A percentile compares a stretch with the other conserved stretches of the same genome.
phyloP scores from a whole-genome alignment of 1,140 invertebrate genomes.

The Rhysida immarginata region DNA sequence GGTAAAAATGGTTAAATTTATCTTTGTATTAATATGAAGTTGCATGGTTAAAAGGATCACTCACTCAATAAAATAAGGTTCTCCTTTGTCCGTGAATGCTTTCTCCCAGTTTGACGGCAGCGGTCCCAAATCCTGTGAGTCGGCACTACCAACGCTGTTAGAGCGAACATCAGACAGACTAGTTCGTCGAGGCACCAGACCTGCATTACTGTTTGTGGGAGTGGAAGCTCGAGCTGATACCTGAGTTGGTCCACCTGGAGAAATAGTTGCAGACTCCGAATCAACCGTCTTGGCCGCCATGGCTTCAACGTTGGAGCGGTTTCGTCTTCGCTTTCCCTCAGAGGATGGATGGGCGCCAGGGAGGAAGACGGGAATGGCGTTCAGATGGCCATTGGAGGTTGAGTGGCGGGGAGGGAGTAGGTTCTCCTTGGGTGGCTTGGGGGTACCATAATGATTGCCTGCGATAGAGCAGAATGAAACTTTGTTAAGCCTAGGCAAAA shows the following conservation, averaged over 20 bases:
- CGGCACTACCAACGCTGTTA: neutral
- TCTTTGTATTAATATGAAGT: neutral
- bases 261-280: neutral
- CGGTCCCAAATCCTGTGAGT: slow-evolving; percentile 51
- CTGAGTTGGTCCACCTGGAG: neutral
- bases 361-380: slow-evolving; percentile 17
- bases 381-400: neutral
- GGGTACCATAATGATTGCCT: slow-evolving; percentile 42
- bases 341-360: slow-evolving; percentile 39
- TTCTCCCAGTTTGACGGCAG: slow-evolving; percentile 93
- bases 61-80: slow-evolving; percentile 96
- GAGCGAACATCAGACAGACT: neutral
- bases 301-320: slow-evolving; percentile 39
- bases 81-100: slow-evolving; percentile 87
- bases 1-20: neutral
- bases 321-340: slow-evolving; percentile 40
- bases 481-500: slow-evolving; percentile 9
- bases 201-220: neutral
- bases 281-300: slow-evolving; percentile 31
- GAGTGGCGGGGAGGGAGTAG: slow-evolving; percentile 16
- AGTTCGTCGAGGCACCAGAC: neutral
- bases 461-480: slow-evolving; percentile 2
- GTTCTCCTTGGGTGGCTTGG: slow-evolving; percentile 33
- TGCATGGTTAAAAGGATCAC: slow-evolving; percentile 27
- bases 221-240: neutral